Evolutionary conservation across 2,113 vertebrate genomes (phyloP).

Genomic region (Channa maculata): DNA sequence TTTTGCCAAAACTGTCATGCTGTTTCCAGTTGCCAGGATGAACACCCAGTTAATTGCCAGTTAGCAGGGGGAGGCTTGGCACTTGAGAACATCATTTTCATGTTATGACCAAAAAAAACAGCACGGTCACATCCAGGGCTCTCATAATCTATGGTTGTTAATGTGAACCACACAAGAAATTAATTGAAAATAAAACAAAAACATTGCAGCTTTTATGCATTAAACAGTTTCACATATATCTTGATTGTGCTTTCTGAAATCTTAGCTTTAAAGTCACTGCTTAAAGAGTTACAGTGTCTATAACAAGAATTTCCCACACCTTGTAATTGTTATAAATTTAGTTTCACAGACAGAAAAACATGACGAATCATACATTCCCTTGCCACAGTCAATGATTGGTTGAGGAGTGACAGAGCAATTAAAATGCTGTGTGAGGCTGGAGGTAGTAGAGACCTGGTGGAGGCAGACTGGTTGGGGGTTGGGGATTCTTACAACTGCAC

Average conservation of each 20-base stretch:
- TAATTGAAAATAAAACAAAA: not conserved
- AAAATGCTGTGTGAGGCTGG: slow-evolving; percentile 23
- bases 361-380: slow-evolving; percentile 23
- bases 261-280: too few relatives aligned
- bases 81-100: slow-evolving; percentile 18
- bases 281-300: not conserved
- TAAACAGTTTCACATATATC: not conserved
- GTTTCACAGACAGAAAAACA: not conserved
- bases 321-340: slow-evolving; percentile 10
- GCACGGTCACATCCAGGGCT: not conserved
- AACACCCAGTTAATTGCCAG: slow-evolving; percentile 64
- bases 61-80: slow-evolving; percentile 37
- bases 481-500: slow-evolving; percentile 68
- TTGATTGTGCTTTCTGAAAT: not conserved
- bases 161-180: not conserved
- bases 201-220: not conserved
- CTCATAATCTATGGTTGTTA: not conserved
- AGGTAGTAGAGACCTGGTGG: slow-evolving; percentile 32
- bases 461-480: slow-evolving; percentile 26
- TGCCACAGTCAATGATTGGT: not conserved
- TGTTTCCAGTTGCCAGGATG: slow-evolving; percentile 50
- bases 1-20: slow-evolving; percentile 38
- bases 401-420: not conserved
- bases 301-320: not conserved
- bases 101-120: slow-evolving; percentile 18